Evolutionary conservation across 2,888 invertebrate genomes (phyloP).

Genomic region (Metallyticus violacea): DNA sequence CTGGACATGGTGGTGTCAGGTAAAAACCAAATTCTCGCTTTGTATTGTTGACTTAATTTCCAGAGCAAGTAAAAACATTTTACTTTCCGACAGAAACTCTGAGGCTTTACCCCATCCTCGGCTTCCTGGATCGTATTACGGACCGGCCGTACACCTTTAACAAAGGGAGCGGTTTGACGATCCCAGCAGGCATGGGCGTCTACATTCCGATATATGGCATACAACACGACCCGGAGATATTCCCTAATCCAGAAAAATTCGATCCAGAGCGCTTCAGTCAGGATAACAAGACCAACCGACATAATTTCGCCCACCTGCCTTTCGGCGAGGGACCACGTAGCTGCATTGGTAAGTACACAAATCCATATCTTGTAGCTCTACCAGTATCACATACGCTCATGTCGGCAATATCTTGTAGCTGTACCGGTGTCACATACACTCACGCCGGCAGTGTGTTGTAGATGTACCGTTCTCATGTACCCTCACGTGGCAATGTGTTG

Average conservation of each 20-base stretch:
- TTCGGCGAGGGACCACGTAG: slow-evolving; percentile 22
- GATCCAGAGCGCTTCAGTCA: slow-evolving; percentile 20
- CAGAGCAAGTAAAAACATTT: too few species aligned
- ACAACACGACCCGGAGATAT: background rate
- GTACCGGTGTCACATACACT: too few species aligned
- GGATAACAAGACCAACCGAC: slow-evolving; percentile 8
- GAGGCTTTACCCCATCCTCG: background rate
- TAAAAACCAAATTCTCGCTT: too few species aligned
- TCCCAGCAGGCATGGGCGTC: background rate
- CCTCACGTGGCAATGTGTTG: too few species aligned
- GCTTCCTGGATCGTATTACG: slow-evolving; percentile 41
- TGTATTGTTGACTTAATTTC: too few species aligned
- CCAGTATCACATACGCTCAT: too few species aligned
- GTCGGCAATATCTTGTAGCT: too few species aligned
- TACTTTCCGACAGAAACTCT: background rate
- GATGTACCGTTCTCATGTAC: too few species aligned
- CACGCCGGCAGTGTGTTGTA: too few species aligned
- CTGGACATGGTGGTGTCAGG: slow-evolving; percentile 54
- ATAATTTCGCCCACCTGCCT: background rate
- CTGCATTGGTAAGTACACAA: slow-evolving; percentile 21
- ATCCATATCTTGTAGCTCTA: too few species aligned
- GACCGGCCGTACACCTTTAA: slow-evolving; percentile 34
- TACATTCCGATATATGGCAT: background rate
- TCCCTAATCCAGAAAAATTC: slow-evolving; percentile 6
- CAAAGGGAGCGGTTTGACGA: background rate